Evolutionary conservation across 2,888 invertebrate genomes (phyloP).

Genomic region (Lasioglossum calceatum): DNA sequence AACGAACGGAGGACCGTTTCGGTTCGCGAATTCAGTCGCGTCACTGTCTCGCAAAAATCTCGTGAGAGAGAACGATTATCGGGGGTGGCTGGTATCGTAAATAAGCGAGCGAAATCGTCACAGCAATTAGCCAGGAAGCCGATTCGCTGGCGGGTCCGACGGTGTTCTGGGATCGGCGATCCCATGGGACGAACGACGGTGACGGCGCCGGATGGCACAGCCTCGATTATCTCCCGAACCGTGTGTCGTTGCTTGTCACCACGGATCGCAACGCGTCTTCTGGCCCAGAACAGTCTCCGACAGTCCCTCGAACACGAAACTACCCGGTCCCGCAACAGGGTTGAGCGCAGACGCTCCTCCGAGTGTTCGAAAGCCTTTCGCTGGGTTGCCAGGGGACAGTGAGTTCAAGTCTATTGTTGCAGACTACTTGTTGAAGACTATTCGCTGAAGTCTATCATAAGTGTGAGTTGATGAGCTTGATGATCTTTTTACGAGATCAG

Average conservation of each 20-base stretch:
- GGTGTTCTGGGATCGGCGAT: slow-evolving; percentile 70
- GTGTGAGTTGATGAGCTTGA: neutral
- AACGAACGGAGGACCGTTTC: neutral
- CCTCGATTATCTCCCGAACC: slow-evolving; percentile 74
- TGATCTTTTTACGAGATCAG: neutral
- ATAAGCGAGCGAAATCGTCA: slow-evolving; percentile 68
- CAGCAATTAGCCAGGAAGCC: slow-evolving; percentile 70
- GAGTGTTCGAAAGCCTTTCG: neutral
- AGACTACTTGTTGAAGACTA: neutral
- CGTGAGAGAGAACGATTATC: slow-evolving; percentile 65
- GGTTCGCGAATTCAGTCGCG: slow-evolving; percentile 15
- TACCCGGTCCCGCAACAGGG: slow-evolving; percentile 50
- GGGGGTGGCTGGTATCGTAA: slow-evolving; percentile 69
- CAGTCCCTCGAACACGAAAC: slow-evolving; percentile 71
- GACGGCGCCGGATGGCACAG: slow-evolving; percentile 83
- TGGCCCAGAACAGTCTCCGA: slow-evolving; percentile 59
- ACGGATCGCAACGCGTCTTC: slow-evolving; percentile 47
- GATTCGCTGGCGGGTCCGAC: slow-evolving; percentile 54
- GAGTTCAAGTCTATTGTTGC: neutral
- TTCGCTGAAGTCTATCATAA: neutral
- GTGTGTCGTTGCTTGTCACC: slow-evolving; percentile 59
- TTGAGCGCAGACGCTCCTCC: neutral
- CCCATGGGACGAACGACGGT: slow-evolving; percentile 72
- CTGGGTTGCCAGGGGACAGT: neutral
- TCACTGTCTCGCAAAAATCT: slow-evolving; percentile 36